Evolutionary conservation across 1,140 invertebrate genomes (phyloP).

Genomic region (Steinernema khuongi): DNA sequence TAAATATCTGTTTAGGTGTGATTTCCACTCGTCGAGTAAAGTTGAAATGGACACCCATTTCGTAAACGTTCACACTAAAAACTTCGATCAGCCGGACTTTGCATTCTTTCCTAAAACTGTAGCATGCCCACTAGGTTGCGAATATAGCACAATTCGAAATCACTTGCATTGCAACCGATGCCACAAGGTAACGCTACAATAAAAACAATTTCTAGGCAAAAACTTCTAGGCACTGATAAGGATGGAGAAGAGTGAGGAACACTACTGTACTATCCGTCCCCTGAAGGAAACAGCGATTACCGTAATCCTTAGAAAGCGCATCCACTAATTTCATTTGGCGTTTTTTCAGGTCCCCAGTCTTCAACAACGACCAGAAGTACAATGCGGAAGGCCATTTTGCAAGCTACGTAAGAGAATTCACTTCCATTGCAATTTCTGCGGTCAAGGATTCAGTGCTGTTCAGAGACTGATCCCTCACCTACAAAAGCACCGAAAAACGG

Average conservation of each 20-base stretch:
- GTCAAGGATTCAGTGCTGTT: constrained; percentile 1
- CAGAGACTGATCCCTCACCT: background rate
- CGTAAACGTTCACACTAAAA: background rate
- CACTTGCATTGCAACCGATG: background rate
- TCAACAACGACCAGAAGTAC: background rate
- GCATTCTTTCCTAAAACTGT: background rate
- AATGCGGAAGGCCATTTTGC: constrained; percentile 1
- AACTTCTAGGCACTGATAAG: background rate
- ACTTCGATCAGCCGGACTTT: background rate
- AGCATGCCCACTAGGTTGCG: background rate
- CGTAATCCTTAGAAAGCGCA: background rate
- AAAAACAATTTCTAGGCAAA: background rate
- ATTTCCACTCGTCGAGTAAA: background rate
- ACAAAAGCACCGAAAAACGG: background rate
- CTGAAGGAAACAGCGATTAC: background rate
- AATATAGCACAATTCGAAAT: background rate
- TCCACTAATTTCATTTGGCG: background rate
- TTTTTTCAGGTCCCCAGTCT: background rate
- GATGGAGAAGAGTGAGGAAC: background rate
- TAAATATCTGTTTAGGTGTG: background rate
- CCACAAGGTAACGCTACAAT: background rate
- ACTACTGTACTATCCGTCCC: background rate
- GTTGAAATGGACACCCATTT: background rate
- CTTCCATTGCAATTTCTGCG: background rate
- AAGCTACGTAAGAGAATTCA: background rate